phyloP scores from a whole-genome alignment of 64 coral and sea anemone species.

The Pocillopora verrucosa region DNA sequence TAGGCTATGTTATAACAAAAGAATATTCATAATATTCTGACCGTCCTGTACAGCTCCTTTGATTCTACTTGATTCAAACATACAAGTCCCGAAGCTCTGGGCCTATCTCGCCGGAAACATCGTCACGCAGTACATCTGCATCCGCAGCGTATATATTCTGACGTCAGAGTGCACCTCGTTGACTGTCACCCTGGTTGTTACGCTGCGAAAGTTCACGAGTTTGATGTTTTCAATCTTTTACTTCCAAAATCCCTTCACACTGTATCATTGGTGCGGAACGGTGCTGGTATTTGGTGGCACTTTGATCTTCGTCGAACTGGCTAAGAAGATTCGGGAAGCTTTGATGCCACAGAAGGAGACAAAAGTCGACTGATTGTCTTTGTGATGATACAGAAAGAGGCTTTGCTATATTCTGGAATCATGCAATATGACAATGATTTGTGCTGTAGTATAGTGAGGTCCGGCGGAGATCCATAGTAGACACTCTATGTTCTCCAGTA shows the following conservation, averaged over 20 bases:
- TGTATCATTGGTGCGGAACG: constrained; percentile 93
- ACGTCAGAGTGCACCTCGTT: constrained; percentile 91
- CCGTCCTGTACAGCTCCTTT: constrained; percentile 64
- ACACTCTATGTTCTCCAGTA: no score
- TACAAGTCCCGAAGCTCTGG: constrained; percentile 83
- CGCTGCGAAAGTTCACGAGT: constrained; percentile 92
- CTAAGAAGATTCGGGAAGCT: constrained; percentile 65
- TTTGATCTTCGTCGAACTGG: constrained; percentile 79
- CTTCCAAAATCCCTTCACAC: constrained; percentile 87
- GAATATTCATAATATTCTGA: background rate
- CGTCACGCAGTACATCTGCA: constrained; percentile 87
- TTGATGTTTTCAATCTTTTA: constrained; percentile 88
- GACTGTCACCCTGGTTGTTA: constrained; percentile 92
- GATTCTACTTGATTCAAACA: constrained; percentile 41
- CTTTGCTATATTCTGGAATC: no score
- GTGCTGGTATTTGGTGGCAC: constrained; percentile 79
- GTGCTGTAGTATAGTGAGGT: no score
- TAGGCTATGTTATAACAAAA: no score
- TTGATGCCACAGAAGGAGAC: constrained; percentile 41
- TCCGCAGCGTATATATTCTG: constrained; percentile 83
- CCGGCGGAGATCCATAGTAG: no score
- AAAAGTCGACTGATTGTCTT: constrained; percentile 57
- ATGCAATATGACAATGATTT: no score
- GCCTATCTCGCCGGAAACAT: constrained; percentile 80
- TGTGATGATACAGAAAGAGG: background rate